These are phyloP conservation scores for Heteronetta atricapilla DNA, from an alignment of 2,113 vertebrate genomes.

Conservation along the genomic window DNA sequence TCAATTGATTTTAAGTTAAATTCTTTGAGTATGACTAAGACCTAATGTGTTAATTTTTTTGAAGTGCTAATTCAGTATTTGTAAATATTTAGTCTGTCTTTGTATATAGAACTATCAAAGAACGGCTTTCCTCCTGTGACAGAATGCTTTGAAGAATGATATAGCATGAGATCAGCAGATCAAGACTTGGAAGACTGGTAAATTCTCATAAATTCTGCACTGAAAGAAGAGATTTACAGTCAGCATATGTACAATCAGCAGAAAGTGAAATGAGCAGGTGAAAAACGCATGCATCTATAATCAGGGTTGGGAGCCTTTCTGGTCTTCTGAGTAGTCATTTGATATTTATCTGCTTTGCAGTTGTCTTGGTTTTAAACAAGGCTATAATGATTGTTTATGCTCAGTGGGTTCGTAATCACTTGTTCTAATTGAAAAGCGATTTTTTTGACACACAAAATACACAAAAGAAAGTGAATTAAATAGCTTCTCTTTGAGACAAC, in stretches of 20 bases:
- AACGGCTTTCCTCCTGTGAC: background rate
- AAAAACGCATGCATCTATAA: background rate
- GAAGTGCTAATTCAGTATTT: conserved; percentile 27
- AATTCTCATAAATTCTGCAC: background rate
- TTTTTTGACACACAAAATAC: background rate
- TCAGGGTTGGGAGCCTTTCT: background rate
- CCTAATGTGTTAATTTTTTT: background rate
- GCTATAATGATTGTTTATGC: background rate
- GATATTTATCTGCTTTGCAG: background rate
- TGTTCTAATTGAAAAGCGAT: background rate
- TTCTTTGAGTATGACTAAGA: background rate
- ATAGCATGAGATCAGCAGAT: conserved; percentile 9
- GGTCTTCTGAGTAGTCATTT: background rate
- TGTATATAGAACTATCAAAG: conserved; percentile 51
- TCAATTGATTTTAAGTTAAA: background rate
- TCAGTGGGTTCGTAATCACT: background rate
- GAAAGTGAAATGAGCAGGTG: conserved; percentile 44
- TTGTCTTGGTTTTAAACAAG: background rate
- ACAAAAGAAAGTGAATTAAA: background rate
- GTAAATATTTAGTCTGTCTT: conserved; percentile 55
- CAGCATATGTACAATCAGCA: background rate
- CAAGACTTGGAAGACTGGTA: conserved; percentile 23
- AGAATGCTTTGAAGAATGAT: conserved; percentile 29
- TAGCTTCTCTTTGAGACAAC: background rate
- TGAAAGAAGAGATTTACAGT: conserved; percentile 42